Conservation (phyloP, 2,113 vertebrate genomes). For the Hemiscyllium ocellatum region DNA sequence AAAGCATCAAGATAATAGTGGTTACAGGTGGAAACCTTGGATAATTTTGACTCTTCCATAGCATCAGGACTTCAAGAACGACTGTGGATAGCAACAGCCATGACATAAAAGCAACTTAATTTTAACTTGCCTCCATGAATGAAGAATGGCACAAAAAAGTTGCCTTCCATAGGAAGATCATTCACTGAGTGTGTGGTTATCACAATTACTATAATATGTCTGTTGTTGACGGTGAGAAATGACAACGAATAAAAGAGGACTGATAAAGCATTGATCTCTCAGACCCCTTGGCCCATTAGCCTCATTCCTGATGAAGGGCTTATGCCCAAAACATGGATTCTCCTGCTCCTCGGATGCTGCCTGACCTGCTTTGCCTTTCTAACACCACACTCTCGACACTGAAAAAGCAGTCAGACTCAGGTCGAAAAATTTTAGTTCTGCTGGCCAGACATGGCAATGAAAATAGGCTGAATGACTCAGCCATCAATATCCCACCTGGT, state of each 20-base stretch:
- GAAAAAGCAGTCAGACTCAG: background rate
- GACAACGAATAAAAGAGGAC: background rate
- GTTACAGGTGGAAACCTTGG: background rate
- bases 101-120: background rate
- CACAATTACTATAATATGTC: background rate
- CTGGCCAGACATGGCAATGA: background rate
- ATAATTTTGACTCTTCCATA: background rate
- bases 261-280: background rate
- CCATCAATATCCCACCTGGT: background rate
- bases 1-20: background rate
- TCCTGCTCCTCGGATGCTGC: no score
- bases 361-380: no score
- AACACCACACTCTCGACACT: background rate
- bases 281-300: no score
- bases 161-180: background rate
- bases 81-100: background rate
- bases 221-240: background rate
- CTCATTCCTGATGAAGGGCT: no score
- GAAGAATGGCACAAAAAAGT: background rate
- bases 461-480: background rate
- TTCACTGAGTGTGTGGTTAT: background rate
- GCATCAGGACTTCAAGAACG: background rate
- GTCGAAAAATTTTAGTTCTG: background rate
- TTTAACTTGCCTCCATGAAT: background rate
- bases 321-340: no score